phyloP scores from a whole-genome alignment of 92 coral and sea anemone species.

The Palythoa heliodiscus region DNA sequence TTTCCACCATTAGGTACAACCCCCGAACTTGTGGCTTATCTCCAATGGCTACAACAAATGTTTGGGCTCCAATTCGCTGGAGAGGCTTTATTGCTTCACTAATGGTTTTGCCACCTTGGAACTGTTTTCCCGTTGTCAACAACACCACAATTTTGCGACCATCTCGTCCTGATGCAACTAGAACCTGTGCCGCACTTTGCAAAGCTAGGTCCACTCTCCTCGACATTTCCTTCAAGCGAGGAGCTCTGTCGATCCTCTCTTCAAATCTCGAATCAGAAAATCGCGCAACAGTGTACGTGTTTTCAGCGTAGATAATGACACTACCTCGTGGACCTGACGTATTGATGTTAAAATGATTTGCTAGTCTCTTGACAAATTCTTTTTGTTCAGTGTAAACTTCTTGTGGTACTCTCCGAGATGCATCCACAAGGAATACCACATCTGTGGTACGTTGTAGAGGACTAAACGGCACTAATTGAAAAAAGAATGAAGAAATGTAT shows the following conservation, averaged over 20 bases:
- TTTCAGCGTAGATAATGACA: background rate
- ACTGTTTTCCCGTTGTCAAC: conserved; percentile 48
- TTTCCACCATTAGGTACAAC: background rate
- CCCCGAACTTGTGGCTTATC: background rate
- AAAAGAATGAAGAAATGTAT: no score
- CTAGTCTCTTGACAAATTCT: conserved; percentile 63
- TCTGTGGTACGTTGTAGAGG: conserved; percentile 54
- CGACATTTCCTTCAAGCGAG: conserved; percentile 28
- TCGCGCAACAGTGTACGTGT: conserved; percentile 33
- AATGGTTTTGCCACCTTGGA: conserved; percentile 37
- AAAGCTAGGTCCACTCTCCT: conserved; percentile 22
- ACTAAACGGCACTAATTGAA: conserved; percentile 6
- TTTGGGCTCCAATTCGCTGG: conserved; percentile 23
- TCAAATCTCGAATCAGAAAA: conserved; percentile 58
- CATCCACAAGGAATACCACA: conserved; percentile 69
- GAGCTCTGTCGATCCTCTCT: conserved; percentile 50
- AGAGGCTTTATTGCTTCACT: conserved; percentile 38
- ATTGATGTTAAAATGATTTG: conserved; percentile 53
- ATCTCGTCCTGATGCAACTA: background rate
- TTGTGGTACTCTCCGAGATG: conserved; percentile 53
- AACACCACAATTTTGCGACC: conserved; percentile 20
- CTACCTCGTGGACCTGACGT: conserved; percentile 66
- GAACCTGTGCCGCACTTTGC: conserved; percentile 9
- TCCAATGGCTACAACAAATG: conserved; percentile 34
- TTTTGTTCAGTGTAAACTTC: conserved; percentile 64